Conservation (phyloP, 1,140 invertebrate genomes). For the Plodia interpunctella region DNA sequence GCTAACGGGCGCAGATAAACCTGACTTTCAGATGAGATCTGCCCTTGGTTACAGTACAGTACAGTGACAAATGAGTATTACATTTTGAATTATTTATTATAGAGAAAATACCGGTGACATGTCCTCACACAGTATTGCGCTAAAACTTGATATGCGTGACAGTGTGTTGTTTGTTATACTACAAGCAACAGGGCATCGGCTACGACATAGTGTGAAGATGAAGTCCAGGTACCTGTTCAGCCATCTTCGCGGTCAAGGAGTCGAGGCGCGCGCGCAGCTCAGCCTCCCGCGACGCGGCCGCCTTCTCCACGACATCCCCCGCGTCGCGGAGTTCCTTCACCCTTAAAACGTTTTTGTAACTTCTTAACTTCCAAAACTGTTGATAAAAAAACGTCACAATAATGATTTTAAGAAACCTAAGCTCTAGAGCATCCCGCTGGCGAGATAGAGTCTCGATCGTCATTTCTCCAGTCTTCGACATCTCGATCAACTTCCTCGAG, state of each 20-base stretch:
- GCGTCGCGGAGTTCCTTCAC: conserved; percentile 58
- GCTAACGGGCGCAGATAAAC: too few relatives aligned
- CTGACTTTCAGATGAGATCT: too few relatives aligned
- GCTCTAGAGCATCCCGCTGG: conserved; percentile 59
- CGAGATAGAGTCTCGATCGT: conserved; percentile 53
- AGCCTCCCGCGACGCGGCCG: conserved; percentile 22
- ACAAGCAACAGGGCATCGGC: background rate
- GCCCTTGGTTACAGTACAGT: too few relatives aligned
- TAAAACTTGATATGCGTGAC: too few relatives aligned
- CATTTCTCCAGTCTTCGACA: conserved; percentile 62
- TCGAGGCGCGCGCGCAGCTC: conserved; percentile 35
- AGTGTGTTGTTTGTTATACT: too few relatives aligned
- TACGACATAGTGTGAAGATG: background rate
- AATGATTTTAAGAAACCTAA: conserved; percentile 31
- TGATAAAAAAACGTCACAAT: background rate
- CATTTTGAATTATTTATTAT: too few relatives aligned
- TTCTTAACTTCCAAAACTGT: conserved; percentile 12
- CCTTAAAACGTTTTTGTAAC: conserved; percentile 23
- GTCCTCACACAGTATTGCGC: too few relatives aligned
- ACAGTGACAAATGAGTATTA: too few relatives aligned
- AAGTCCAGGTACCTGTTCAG: conserved; percentile 57
- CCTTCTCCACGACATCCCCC: conserved; percentile 32
- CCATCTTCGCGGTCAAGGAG: conserved; percentile 53
- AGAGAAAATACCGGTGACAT: too few relatives aligned
- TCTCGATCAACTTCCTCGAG: conserved; percentile 56